Evolutionary conservation across 2,113 vertebrate genomes (phyloP).

Genomic region (Siniperca knerii): DNA sequence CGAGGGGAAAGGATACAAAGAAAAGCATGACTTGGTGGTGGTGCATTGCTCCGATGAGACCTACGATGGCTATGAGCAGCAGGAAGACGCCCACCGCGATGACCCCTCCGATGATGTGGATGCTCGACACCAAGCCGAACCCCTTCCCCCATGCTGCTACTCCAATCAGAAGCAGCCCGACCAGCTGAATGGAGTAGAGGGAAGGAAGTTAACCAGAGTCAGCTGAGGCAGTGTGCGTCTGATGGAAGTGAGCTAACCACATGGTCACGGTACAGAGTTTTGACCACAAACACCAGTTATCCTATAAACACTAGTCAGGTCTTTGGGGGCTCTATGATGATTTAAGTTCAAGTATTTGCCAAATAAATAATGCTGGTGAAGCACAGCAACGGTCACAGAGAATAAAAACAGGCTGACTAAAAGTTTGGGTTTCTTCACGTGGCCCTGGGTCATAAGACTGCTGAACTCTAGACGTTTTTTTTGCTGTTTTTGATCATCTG

Average conservation of each 20-base stretch:
- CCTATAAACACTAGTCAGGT: neutral
- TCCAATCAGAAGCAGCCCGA: constrained; percentile 92
- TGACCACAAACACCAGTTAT: neutral
- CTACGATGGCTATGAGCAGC: constrained; percentile 91
- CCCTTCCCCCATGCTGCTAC: constrained; percentile 94
- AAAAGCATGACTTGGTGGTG: constrained; percentile 97
- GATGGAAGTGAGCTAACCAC: neutral
- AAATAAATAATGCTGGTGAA: neutral
- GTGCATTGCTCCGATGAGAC: constrained; percentile 90
- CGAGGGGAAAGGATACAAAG: constrained; percentile 90
- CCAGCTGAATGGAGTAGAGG: constrained; percentile 82
- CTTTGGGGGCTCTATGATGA: neutral
- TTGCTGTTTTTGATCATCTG: neutral
- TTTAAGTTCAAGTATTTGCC: neutral
- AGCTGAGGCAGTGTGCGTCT: constrained; percentile 4
- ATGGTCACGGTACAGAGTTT: neutral
- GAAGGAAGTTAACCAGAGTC: constrained; percentile 23
- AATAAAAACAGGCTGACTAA: neutral
- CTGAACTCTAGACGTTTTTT: neutral
- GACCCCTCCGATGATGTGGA: constrained; percentile 93
- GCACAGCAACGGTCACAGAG: neutral
- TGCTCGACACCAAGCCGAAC: constrained; percentile 91
- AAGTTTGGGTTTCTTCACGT: neutral
- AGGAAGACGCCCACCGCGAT: constrained; percentile 94
- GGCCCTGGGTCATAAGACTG: neutral